phyloP scores from a whole-genome alignment of 2,888 invertebrate genomes.

The Apamea epomidion region DNA sequence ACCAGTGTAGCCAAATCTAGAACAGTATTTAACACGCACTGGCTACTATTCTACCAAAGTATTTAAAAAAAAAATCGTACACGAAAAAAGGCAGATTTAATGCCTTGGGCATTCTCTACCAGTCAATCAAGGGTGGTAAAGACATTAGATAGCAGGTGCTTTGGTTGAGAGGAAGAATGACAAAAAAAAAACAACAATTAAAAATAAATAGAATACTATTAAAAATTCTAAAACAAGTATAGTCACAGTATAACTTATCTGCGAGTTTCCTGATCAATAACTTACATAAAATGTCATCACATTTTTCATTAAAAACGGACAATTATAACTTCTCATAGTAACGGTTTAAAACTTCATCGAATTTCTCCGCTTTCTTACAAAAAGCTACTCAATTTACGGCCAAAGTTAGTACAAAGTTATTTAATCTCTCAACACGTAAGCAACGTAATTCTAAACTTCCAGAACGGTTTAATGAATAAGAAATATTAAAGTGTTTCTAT shows the following conservation, averaged over 20 bases:
- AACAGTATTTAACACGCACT: neutral
- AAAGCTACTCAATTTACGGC: constrained; percentile 44
- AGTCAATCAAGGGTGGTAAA: no score
- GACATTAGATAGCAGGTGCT: no score
- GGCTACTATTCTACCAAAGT: no score
- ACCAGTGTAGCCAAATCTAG: neutral
- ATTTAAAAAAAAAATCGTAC: no score
- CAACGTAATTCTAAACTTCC: constrained; percentile 43
- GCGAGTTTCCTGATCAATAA: neutral
- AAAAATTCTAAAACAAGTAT: neutral
- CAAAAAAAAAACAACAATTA: no score
- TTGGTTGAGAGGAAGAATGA: no score
- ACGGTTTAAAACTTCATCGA: constrained; percentile 47
- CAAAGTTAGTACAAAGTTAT: constrained; percentile 54
- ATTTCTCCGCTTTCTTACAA: constrained; percentile 40
- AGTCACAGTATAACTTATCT: no score
- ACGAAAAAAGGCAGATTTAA: no score
- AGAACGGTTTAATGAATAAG: constrained; percentile 54
- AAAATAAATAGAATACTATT: neutral
- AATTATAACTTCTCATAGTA: constrained; percentile 52
- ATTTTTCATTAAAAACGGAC: constrained; percentile 36
- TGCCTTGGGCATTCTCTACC: no score
- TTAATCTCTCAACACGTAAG: constrained; percentile 61
- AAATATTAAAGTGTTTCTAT: constrained; percentile 59
- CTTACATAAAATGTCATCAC: neutral